phyloP scores from a whole-genome alignment of 2,888 invertebrate species.

The Acronicta aceris region DNA sequence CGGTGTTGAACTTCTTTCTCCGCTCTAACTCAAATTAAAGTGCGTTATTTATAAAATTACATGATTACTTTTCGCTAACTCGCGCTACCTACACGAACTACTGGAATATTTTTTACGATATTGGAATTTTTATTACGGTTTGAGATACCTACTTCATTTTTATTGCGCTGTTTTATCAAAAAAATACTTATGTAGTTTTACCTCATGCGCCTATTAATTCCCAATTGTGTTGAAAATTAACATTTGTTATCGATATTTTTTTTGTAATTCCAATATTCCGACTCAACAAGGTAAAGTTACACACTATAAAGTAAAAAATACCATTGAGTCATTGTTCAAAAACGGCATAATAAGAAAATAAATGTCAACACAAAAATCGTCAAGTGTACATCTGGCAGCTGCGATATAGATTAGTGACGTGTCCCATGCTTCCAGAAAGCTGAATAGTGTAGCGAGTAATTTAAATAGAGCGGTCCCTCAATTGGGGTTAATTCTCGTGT shows the following conservation, averaged over 20 bases:
- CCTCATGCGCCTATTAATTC: constrained; percentile 21
- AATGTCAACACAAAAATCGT: constrained; percentile 46
- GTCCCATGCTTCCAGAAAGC: constrained; percentile 87
- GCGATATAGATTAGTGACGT: constrained; percentile 83
- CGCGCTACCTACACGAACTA: constrained; percentile 17
- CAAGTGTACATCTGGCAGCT: constrained; percentile 57
- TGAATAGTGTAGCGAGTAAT: constrained; percentile 86
- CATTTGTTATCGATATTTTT: constrained; percentile 12
- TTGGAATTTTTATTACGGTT: constrained; percentile 42
- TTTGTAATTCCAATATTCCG: neutral
- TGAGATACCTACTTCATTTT: constrained; percentile 41
- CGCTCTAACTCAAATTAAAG: constrained; percentile 56
- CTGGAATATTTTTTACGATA: constrained; percentile 25
- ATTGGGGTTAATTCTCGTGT: constrained; percentile 89
- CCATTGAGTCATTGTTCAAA: neutral
- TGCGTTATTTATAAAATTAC: constrained; percentile 49
- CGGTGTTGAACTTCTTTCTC: constrained; percentile 66
- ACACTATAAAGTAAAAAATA: too few relatives aligned
- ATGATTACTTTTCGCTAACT: constrained; percentile 43
- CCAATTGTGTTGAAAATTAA: constrained; percentile 20
- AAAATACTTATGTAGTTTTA: constrained; percentile 11
- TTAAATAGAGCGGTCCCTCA: constrained; percentile 89
- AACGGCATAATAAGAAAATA: constrained; percentile 19
- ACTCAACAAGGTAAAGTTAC: neutral
- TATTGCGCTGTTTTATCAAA: constrained; percentile 22